Evolutionary conservation across 2,797 vertebrate species (phyloP).

Genomic region (Poeciliopsis turneri): DNA sequence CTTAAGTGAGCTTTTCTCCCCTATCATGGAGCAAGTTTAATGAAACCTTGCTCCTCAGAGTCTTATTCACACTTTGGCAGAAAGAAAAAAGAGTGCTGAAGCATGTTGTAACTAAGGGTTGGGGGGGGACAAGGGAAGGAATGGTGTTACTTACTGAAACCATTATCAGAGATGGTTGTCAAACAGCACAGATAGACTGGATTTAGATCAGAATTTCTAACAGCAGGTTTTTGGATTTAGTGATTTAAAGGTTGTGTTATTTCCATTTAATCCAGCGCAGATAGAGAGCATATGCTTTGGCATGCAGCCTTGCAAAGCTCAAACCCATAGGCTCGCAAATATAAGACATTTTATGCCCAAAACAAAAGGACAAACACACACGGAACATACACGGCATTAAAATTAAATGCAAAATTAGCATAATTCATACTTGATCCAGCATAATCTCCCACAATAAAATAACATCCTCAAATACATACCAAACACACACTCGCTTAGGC

Average conservation of each 20-base stretch:
- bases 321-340: slow-evolving; percentile 21
- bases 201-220: slow-evolving; percentile 33
- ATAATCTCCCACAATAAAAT: slow-evolving; percentile 51
- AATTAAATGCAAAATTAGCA: slow-evolving; percentile 42
- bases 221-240: slow-evolving; percentile 32
- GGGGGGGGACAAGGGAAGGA: slow-evolving; percentile 14
- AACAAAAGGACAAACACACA: slow-evolving; percentile 33
- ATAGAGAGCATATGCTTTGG: slow-evolving; percentile 12
- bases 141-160: slow-evolving; percentile 42
- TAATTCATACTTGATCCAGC: slow-evolving; percentile 57
- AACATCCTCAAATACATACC: slow-evolving; percentile 42
- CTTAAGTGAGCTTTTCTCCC: slow-evolving; percentile 50
- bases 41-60: slow-evolving; percentile 37
- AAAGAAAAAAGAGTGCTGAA: slow-evolving; percentile 24
- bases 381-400: slow-evolving; percentile 14
- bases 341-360: slow-evolving; percentile 10
- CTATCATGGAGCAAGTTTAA: slow-evolving; percentile 51
- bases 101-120: slow-evolving; percentile 44
- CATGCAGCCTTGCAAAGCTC: slow-evolving; percentile 17
- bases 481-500: slow-evolving; percentile 44
- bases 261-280: slow-evolving; percentile 24
- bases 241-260: slow-evolving; percentile 36
- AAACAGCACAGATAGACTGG: slow-evolving; percentile 14
- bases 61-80: slow-evolving; percentile 26
- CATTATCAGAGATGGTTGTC: slow-evolving; percentile 34